Evolutionary conservation across 2,113 vertebrate species (phyloP).

Genomic region (Triplophysa rosa): DNA sequence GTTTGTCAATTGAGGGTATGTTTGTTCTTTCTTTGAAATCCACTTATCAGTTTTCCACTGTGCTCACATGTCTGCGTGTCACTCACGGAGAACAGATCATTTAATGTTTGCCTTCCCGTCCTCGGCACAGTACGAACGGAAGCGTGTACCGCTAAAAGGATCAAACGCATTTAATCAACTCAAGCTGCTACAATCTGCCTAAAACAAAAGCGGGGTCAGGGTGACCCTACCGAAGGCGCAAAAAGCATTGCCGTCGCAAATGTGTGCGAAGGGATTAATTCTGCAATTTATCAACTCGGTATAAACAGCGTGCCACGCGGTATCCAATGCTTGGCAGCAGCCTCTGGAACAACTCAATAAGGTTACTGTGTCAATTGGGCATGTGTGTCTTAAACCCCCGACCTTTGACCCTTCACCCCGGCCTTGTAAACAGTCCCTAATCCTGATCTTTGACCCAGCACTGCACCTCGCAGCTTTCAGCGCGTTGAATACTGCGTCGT

Average conservation of each 20-base stretch:
- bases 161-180: constrained; percentile 57
- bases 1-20: not conserved
- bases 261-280: constrained; percentile 49
- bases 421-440: constrained; percentile 48
- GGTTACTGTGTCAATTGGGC: constrained; percentile 30
- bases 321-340: constrained; percentile 7
- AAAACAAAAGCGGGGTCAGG: constrained; percentile 47
- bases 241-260: constrained; percentile 51
- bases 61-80: not conserved
- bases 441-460: constrained; percentile 24
- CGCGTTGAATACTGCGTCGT: not conserved
- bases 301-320: constrained; percentile 14
- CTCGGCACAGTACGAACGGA: constrained; percentile 1
- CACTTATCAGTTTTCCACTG: not conserved
- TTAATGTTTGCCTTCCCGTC: constrained; percentile 28
- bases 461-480: not conserved
- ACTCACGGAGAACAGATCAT: constrained; percentile 13
- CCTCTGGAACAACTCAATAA: constrained; percentile 38
- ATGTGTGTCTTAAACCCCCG: constrained; percentile 27
- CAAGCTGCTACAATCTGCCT: constrained; percentile 40
- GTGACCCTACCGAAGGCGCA: constrained; percentile 45
- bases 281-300: constrained; percentile 50
- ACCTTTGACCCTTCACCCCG: constrained; percentile 35
- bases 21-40: not conserved
- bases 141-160: constrained; percentile 48